Conservation (phyloP, 2,113 vertebrate genomes). For the Conger conger region DNA sequence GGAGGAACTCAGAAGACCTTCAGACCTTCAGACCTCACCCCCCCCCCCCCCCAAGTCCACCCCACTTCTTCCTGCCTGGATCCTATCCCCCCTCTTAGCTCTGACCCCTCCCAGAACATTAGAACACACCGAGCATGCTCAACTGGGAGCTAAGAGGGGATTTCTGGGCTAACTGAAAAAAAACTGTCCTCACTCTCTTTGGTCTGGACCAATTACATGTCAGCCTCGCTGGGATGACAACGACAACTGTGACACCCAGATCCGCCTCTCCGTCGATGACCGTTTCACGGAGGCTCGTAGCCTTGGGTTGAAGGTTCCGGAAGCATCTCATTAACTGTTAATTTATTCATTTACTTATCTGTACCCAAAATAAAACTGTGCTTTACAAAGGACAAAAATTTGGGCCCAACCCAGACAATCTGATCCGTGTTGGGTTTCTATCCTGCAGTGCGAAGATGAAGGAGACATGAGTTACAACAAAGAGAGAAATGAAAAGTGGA, state of each 20-base stretch:
- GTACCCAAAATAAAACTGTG: too few species aligned
- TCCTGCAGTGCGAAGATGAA: too few species aligned
- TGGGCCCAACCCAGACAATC: too few species aligned
- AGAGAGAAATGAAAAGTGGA: too few species aligned
- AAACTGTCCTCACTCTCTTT: neutral
- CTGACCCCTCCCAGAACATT: constrained; percentile 52
- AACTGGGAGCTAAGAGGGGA: constrained; percentile 9
- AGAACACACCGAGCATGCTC: constrained; percentile 38
- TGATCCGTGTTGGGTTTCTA: too few species aligned
- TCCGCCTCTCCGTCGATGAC: neutral
- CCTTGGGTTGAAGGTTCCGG: neutral
- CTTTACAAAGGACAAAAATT: too few species aligned
- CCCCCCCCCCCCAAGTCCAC: neutral
- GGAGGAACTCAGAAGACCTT: too few species aligned
- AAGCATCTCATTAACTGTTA: neutral
- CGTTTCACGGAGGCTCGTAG: neutral
- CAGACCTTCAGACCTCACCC: constrained; percentile 29
- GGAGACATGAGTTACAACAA: too few species aligned
- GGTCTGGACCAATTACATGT: constrained; percentile 8
- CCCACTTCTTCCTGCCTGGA: neutral
- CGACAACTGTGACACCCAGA: neutral
- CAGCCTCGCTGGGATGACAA: neutral
- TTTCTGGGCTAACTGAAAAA: neutral
- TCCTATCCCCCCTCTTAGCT: constrained; percentile 47
- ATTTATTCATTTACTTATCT: too few species aligned